Evolutionary conservation across 1,140 invertebrate species (phyloP).

Genomic region (Daktulosphaira vitifoliae): DNA sequence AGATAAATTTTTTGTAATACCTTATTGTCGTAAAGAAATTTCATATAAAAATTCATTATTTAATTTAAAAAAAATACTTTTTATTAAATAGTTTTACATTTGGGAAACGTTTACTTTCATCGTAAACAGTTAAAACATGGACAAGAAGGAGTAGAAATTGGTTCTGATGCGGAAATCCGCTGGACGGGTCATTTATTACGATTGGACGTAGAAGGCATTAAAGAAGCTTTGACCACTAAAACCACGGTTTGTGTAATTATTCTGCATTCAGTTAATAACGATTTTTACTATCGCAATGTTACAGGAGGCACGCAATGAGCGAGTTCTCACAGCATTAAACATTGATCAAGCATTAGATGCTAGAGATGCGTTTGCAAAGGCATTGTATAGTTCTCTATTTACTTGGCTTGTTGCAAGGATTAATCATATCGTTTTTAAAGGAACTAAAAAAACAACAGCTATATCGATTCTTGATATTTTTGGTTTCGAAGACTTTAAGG

Average conservation of each 20-base stretch:
- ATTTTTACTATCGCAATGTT: background rate
- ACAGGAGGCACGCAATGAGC: slow-evolving; percentile 79
- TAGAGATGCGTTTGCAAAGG: slow-evolving; percentile 92
- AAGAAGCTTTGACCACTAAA: slow-evolving; percentile 80
- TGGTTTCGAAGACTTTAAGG: slow-evolving; percentile 56
- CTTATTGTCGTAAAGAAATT: too few species aligned
- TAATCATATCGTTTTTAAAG: slow-evolving; percentile 84
- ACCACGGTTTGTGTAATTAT: slow-evolving; percentile 58
- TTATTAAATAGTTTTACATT: slow-evolving; percentile 62
- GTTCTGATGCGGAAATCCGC: slow-evolving; percentile 88
- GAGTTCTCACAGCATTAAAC: slow-evolving; percentile 79
- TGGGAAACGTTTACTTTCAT: slow-evolving; percentile 95
- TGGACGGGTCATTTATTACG: slow-evolving; percentile 93
- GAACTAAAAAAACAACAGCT: slow-evolving; percentile 57
- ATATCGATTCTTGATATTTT: slow-evolving; percentile 61
- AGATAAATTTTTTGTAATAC: too few species aligned
- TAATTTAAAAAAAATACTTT: too few species aligned
- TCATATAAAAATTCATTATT: too few species aligned
- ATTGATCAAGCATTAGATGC: slow-evolving; percentile 94
- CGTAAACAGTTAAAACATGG: slow-evolving; percentile 79
- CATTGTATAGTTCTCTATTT: slow-evolving; percentile 87
- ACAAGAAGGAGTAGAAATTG: slow-evolving; percentile 89
- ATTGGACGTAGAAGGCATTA: slow-evolving; percentile 76
- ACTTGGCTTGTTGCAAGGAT: slow-evolving; percentile 91
- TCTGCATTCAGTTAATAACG: background rate